Conservation (phyloP, 2,888 invertebrate species). For the Pristionchus exspectatus region DNA sequence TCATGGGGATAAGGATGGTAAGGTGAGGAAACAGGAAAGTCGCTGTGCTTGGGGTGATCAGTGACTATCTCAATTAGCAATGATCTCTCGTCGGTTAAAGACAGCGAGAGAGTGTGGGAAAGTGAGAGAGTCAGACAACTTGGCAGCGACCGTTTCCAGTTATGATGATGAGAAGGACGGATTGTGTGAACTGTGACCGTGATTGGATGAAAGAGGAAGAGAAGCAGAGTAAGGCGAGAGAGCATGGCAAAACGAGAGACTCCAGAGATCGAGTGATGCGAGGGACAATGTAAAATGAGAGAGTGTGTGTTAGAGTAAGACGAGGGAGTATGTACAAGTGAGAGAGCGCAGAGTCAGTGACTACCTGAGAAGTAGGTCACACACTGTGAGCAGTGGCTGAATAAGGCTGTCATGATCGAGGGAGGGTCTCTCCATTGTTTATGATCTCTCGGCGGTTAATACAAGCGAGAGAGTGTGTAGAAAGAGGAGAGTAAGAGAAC, state of each 20-base stretch:
- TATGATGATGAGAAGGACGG: background rate
- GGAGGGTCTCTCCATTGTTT: background rate
- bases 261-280: constrained; percentile 36
- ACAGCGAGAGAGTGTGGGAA: too few relatives aligned
- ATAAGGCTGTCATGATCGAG: background rate
- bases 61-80: too few relatives aligned
- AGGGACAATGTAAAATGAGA: constrained; percentile 11
- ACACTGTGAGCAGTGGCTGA: background rate
- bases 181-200: background rate
- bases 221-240: constrained; percentile 51
- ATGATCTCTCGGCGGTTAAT: background rate
- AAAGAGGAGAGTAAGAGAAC: background rate
- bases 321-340: constrained; percentile 3
- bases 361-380: constrained; percentile 19
- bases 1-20: background rate
- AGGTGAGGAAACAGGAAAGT: constrained; percentile 6
- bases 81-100: too few relatives aligned
- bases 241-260: background rate
- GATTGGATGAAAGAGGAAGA: background rate
- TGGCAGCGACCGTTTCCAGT: constrained; percentile 23
- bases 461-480: background rate
- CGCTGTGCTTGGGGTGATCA: background rate
- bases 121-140: too few relatives aligned
- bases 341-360: constrained; percentile 1
- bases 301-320: background rate